Conservation (phyloP, 1,140 invertebrate species). For the Rhopalosiphum padi region DNA sequence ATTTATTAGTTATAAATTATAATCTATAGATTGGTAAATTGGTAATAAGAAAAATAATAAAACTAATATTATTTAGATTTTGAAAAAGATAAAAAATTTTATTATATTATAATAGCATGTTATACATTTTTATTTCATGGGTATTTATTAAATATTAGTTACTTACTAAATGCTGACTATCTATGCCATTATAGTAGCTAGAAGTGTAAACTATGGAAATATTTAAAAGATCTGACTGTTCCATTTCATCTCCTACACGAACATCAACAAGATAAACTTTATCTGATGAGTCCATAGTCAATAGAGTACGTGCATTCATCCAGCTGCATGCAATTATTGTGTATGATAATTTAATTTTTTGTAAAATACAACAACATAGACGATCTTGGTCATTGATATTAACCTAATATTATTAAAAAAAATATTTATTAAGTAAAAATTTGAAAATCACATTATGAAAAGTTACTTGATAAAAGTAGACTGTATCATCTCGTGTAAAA, state of each 20-base stretch:
- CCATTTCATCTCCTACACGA: slow-evolving; percentile 82
- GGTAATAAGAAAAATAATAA: no score
- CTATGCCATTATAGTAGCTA: slow-evolving; percentile 88
- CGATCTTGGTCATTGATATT: slow-evolving; percentile 52
- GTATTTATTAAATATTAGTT: slow-evolving; percentile 51
- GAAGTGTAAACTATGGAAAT: slow-evolving; percentile 90
- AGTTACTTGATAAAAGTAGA: slow-evolving; percentile 83
- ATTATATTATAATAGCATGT: no score
- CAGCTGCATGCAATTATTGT: slow-evolving; percentile 73
- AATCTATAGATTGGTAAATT: slow-evolving; percentile 65
- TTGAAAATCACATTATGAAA: not conserved
- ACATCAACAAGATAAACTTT: slow-evolving; percentile 89
- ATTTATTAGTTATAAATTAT: slow-evolving; percentile 55
- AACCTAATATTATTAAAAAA: slow-evolving; percentile 38
- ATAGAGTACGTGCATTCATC: slow-evolving; percentile 86
- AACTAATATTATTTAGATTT: no score
- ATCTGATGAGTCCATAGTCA: slow-evolving; percentile 84
- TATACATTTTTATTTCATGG: no score
- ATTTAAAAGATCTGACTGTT: slow-evolving; percentile 80
- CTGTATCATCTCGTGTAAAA: slow-evolving; percentile 78
- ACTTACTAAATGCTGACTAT: slow-evolving; percentile 81
- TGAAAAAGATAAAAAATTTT: no score
- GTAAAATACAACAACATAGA: slow-evolving; percentile 59
- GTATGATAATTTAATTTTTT: slow-evolving; percentile 62
- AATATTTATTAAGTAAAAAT: not conserved